A percentile compares a stretch with the other conserved stretches of the same genome.
These are phyloP conservation scores for Melanogrammus aeglefinus DNA, from an alignment of 2,797 vertebrate genomes.

Conservation along the genomic window DNA sequence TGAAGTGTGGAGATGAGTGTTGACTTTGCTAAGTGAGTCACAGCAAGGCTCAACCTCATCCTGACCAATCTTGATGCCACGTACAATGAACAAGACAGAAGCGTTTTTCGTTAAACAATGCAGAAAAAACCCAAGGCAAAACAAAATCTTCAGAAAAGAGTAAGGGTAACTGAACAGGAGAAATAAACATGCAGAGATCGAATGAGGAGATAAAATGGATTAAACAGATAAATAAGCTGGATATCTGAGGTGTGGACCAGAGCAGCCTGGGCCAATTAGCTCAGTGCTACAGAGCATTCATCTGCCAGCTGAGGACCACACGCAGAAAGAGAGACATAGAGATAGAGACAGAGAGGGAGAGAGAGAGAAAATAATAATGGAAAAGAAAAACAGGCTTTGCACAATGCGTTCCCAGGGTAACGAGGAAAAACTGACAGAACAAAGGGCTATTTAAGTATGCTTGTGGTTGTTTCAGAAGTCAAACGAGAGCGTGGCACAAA, in stretches of 20 bases:
- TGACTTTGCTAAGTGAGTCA: too few relatives aligned
- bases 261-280: constrained; percentile 53
- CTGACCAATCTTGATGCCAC: too few relatives aligned
- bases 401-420: constrained; percentile 58
- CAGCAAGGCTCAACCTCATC: too few relatives aligned
- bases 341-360: constrained; percentile 41
- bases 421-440: constrained; percentile 22
- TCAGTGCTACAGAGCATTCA: constrained; percentile 52
- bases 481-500: background rate
- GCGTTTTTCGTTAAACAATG: too few relatives aligned
- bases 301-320: constrained; percentile 43
- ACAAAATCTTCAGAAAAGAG: too few relatives aligned
- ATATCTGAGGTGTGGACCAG: constrained; percentile 24
- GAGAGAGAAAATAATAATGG: constrained; percentile 58
- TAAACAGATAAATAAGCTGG: constrained; percentile 26
- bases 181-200: too few relatives aligned
- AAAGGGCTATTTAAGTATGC: constrained; percentile 2
- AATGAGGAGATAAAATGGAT: background rate
- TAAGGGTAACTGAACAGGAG: too few relatives aligned
- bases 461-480: background rate
- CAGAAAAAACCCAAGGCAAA: too few relatives aligned
- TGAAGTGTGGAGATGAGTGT: too few relatives aligned
- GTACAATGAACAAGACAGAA: too few relatives aligned
- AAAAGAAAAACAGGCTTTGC: constrained; percentile 21
- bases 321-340: background rate